Conservation (phyloP, 2,888 invertebrate genomes). For the Cotesia congregata region DNA sequence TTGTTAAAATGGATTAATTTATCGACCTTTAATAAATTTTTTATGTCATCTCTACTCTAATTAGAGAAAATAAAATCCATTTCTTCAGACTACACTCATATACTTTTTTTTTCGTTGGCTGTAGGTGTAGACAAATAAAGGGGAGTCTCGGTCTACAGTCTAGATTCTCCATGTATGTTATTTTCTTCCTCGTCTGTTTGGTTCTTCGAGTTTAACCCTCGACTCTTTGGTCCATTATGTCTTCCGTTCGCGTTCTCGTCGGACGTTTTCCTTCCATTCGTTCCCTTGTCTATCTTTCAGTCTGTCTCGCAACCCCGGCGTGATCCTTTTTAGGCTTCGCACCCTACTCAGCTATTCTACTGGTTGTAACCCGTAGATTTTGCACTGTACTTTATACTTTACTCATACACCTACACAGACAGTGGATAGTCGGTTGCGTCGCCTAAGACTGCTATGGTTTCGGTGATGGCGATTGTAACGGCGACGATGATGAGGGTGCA, state of each 20-base stretch:
- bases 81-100: not conserved
- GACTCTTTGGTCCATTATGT: constrained; percentile 33
- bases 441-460: constrained; percentile 30
- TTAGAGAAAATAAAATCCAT: too few species aligned
- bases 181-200: not conserved
- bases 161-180: not conserved
- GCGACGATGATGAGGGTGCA: constrained; percentile 36
- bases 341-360: constrained; percentile 5
- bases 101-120: not conserved
- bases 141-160: not conserved
- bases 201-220: not conserved
- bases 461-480: constrained; percentile 24
- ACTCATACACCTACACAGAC: not conserved
- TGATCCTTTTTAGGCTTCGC: constrained; percentile 39
- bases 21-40: too few species aligned
- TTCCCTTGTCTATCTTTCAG: constrained; percentile 25
- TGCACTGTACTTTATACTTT: constrained; percentile 6
- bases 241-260: constrained; percentile 33
- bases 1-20: too few species aligned
- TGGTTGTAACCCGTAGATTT: constrained; percentile 8
- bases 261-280: not conserved
- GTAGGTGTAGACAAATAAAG: constrained; percentile 4
- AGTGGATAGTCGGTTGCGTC: not conserved
- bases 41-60: too few species aligned
- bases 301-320: constrained; percentile 14